Evolutionary conservation across 1,140 invertebrate genomes (phyloP).

Genomic region (Belonocnema kinseyi): DNA sequence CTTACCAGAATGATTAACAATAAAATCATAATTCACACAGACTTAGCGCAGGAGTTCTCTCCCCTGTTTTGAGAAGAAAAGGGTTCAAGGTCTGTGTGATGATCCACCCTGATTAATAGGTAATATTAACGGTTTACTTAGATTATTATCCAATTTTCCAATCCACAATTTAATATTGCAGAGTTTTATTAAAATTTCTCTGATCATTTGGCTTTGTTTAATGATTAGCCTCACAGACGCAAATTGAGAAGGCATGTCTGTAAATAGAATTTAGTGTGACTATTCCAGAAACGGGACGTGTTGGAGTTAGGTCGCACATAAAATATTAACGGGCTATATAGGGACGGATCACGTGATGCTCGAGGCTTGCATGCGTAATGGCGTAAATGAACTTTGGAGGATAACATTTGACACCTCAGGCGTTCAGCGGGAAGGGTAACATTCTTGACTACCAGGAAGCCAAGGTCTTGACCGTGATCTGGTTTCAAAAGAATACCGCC

Average conservation of each 20-base stretch:
- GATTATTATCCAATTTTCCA: too few relatives aligned
- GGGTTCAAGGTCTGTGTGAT: too few relatives aligned
- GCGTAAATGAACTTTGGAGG: slow-evolving; percentile 52
- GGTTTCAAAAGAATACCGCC: slow-evolving; percentile 61
- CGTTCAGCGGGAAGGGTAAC: slow-evolving; percentile 46
- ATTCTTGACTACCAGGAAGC: slow-evolving; percentile 36
- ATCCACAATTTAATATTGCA: too few relatives aligned
- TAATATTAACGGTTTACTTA: too few relatives aligned
- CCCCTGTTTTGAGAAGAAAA: too few relatives aligned
- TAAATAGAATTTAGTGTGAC: slow-evolving; percentile 2
- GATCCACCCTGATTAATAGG: too few relatives aligned
- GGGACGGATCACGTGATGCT: slow-evolving; percentile 39
- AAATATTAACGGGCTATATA: slow-evolving; percentile 37
- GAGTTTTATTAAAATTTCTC: not conserved
- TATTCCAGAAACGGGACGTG: slow-evolving; percentile 7
- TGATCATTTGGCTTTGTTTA: slow-evolving; percentile 17
- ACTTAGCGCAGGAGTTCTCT: too few relatives aligned
- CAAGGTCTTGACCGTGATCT: slow-evolving; percentile 39
- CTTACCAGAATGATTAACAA: too few relatives aligned
- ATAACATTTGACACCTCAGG: slow-evolving; percentile 57
- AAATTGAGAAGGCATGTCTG: not conserved
- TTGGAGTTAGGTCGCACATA: slow-evolving; percentile 18
- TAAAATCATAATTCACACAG: too few relatives aligned
- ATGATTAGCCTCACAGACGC: slow-evolving; percentile 1
- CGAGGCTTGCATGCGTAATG: slow-evolving; percentile 50